phyloP scores from a whole-genome alignment of 35 echinoderm and acorn worm genomes.

The Ophiothrix spiculata region DNA sequence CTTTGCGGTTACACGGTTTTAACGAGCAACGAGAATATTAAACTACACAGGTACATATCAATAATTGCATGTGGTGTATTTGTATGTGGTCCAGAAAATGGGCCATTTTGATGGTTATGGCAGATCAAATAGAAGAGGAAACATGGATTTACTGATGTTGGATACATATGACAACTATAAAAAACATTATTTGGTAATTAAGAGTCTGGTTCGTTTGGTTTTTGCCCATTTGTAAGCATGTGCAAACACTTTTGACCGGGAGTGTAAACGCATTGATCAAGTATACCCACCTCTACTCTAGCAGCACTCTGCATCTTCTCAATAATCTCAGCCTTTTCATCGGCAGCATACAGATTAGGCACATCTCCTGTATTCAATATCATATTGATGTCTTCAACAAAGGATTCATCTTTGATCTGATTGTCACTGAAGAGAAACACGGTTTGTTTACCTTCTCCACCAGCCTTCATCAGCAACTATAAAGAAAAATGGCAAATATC shows the following conservation, averaged over 20 bases:
- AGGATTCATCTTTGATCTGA: slow-evolving; percentile 97
- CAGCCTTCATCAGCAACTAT: slow-evolving; percentile 23
- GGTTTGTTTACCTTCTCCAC: slow-evolving; percentile 88
- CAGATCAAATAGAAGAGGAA: too few relatives aligned
- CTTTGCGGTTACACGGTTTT: too few relatives aligned
- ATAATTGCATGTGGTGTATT: too few relatives aligned
- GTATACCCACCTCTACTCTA: slow-evolving; percentile 64
- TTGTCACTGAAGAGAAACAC: slow-evolving; percentile 94
- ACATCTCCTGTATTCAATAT: slow-evolving; percentile 93
- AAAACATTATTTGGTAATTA: not conserved
- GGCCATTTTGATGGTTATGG: too few relatives aligned
- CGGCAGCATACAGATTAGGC: slow-evolving; percentile 80
- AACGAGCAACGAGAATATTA: not conserved
- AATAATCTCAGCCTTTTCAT: slow-evolving; percentile 96
- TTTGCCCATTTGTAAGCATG: too few relatives aligned
- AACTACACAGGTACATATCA: too few relatives aligned
- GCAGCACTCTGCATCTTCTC: slow-evolving; percentile 97
- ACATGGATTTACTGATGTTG: too few relatives aligned
- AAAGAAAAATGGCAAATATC: too few relatives aligned
- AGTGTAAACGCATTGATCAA: not conserved
- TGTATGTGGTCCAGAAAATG: too few relatives aligned
- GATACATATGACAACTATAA: too few relatives aligned
- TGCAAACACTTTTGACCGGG: too few relatives aligned
- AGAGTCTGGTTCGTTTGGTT: not conserved
- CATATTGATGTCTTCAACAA: slow-evolving; percentile 99